Evolutionary conservation across 2,797 vertebrate species (phyloP).

Genomic region (Pogonophryne albipinna): DNA sequence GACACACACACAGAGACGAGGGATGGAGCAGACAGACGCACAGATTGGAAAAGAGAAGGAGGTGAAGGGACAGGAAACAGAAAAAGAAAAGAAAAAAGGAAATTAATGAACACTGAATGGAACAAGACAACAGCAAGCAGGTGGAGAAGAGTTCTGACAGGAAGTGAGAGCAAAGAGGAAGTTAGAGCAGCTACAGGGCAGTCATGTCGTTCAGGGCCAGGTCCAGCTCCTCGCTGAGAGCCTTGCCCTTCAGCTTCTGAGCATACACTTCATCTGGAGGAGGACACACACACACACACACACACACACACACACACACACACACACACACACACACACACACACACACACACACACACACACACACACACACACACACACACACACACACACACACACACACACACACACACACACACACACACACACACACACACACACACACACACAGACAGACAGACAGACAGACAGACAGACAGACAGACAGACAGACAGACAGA

Average conservation of each 20-base stretch:
- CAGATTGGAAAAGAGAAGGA: conserved; percentile 9
- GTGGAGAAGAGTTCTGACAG: conserved; percentile 40
- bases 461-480: background rate
- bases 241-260: conserved; percentile 85
- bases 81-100: background rate
- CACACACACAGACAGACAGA: background rate
- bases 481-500: too few relatives aligned
- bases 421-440: conserved; percentile 28
- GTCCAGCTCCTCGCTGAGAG: conserved; percentile 98
- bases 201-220: conserved; percentile 99
- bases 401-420: background rate
- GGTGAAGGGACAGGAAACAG: background rate
- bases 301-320: too few relatives aligned
- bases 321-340: too few relatives aligned
- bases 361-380: too few relatives aligned
- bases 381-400: too few relatives aligned
- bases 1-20: background rate
- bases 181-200: conserved; percentile 81
- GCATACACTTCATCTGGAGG: too few relatives aligned
- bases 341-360: too few relatives aligned
- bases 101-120: conserved; percentile 51
- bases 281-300: too few relatives aligned
- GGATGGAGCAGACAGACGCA: conserved; percentile 9
- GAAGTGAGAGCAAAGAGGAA: conserved; percentile 43
- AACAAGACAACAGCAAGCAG: conserved; percentile 59